Conservation (phyloP, 1,140 invertebrate genomes). For the Penaeus chinensis region DNA sequence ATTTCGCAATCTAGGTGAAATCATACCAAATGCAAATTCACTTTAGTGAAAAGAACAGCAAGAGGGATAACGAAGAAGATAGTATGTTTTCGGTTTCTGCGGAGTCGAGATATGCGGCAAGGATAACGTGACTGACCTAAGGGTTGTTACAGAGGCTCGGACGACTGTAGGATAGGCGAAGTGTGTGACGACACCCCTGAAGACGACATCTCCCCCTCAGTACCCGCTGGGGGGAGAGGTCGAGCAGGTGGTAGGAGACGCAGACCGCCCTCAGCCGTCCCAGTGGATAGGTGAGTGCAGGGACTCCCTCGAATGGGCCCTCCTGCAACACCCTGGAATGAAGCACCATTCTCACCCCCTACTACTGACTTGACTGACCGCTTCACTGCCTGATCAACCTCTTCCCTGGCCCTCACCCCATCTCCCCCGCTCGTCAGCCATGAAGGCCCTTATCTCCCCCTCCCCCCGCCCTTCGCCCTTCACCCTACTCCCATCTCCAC, state of each 20-base stretch:
- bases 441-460: no score
- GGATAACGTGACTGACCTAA: constrained; percentile 4
- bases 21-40: no score
- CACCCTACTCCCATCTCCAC: no score
- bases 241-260: constrained; percentile 28
- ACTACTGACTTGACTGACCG: constrained; percentile 13
- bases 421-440: not conserved
- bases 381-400: constrained; percentile 27
- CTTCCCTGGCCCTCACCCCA: not conserved
- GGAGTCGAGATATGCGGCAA: no score
- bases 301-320: not conserved
- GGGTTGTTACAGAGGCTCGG: constrained; percentile 44
- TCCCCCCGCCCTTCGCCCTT: no score
- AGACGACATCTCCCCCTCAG: not conserved
- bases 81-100: no score
- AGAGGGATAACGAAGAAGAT: no score
- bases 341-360: not conserved
- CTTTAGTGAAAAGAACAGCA: no score
- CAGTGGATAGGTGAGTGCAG: constrained; percentile 45
- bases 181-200: constrained; percentile 34
- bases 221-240: not conserved
- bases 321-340: not conserved
- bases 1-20: no score
- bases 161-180: constrained; percentile 59
- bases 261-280: constrained; percentile 4